Evolutionary conservation across 2,797 vertebrate species (phyloP).

Genomic region (Enteromius viviparus): DNA sequence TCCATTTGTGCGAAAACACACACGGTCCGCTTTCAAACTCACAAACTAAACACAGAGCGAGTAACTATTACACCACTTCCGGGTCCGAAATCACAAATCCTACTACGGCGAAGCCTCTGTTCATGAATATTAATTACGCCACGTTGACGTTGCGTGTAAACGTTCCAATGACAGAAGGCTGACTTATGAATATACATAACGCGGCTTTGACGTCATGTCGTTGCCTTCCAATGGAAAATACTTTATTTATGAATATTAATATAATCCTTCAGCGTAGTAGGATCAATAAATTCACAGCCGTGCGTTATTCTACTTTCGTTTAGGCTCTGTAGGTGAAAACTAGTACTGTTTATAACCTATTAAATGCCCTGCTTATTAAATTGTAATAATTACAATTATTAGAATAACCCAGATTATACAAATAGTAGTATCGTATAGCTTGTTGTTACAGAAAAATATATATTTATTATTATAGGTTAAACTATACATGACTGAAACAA

Average conservation of each 20-base stretch:
- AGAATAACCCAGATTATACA: conserved; percentile 15
- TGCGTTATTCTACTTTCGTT: not conserved
- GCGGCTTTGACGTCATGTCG: not conserved
- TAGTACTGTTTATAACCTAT: conserved; percentile 25
- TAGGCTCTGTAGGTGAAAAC: not conserved
- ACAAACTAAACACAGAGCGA: conserved; percentile 70
- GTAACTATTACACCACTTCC: conserved; percentile 71
- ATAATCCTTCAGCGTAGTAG: conserved; percentile 9
- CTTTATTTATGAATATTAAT: conserved; percentile 1
- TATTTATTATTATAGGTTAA: not conserved
- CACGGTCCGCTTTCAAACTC: conserved; percentile 62
- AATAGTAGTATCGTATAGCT: not conserved
- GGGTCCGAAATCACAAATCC: conserved; percentile 59
- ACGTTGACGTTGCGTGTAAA: not conserved
- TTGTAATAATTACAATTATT: conserved; percentile 6
- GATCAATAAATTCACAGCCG: not conserved
- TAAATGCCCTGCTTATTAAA: conserved; percentile 38
- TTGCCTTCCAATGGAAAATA: not conserved
- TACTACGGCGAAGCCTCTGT: not conserved
- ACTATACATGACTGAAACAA: not conserved
- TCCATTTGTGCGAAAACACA: conserved; percentile 55
- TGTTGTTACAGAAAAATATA: not conserved
- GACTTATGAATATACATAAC: not conserved
- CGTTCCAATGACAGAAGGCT: not conserved
- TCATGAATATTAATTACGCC: conserved; percentile 14